These are phyloP conservation scores for Drosophila atroscutellata DNA, from an alignment of 2,888 invertebrate genomes.

Conservation along the genomic window DNA sequence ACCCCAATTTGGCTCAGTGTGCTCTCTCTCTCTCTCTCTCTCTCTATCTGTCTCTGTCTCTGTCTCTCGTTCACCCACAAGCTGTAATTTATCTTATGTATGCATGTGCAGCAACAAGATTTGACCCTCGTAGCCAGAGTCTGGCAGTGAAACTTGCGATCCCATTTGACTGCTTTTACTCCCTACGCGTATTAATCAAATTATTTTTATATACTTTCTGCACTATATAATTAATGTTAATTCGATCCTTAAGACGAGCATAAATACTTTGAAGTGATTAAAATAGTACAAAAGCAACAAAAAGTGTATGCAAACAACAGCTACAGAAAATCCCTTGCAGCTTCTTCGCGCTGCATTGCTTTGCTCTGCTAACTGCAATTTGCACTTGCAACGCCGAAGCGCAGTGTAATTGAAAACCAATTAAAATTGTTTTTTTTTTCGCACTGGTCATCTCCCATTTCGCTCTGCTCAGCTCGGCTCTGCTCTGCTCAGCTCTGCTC, in stretches of 20 bases:
- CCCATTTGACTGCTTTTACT: not conserved
- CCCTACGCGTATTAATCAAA: not conserved
- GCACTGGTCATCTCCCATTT: not conserved
- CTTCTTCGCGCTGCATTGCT: not conserved
- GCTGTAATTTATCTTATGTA: not conserved
- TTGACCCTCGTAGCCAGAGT: conserved; percentile 11
- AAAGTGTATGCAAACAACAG: too few species aligned
- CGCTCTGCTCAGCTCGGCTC: not conserved
- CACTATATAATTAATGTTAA: not conserved
- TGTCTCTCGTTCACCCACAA: not conserved
- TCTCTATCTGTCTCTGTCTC: not conserved
- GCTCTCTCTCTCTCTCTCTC: not conserved
- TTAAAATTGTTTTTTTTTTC: not conserved
- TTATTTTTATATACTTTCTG: not conserved
- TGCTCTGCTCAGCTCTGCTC: not conserved
- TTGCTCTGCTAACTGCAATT: conserved; percentile 14
- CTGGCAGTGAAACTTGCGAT: not conserved
- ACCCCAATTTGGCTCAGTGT: not conserved
- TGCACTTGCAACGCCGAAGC: conserved; percentile 14
- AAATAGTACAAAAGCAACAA: not conserved
- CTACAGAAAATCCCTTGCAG: too few species aligned
- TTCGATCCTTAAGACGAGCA: not conserved
- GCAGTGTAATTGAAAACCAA: conserved; percentile 1
- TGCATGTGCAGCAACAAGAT: conserved; percentile 1
- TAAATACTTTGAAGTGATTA: not conserved